Base-by-base conservation (phyloP, 92 coral and sea anemone genomes). In the Heteractis magnifica region DNA sequence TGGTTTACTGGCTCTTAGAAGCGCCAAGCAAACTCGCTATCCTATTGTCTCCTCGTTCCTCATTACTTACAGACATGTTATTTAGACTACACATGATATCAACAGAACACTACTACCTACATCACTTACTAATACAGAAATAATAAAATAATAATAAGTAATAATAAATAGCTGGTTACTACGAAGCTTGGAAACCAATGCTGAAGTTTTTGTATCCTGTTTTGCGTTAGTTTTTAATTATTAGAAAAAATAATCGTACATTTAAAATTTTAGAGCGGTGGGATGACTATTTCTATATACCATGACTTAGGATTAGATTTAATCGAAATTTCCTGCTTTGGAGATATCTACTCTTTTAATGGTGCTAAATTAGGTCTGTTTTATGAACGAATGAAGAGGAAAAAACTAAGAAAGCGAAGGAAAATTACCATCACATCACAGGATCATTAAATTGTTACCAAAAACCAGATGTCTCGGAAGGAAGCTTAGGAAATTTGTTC, bases 371-470 rank as follows among this genome's bases (percentile, higher is more conserved):
- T 8, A 8, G 49, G 49, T 10, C 49, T 68, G 73, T 9, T 68
- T 68, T 68, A 26, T 13, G 23, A 26, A 68, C 5, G 11, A 23
- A 9, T 68, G 6, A 23, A 7, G 49, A 20, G 73, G 15, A 23
- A 68, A 23, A 68, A 20, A 68, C 49, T 68, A 68, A 5, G 9
- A 20, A 20, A 68, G 12, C 9, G 15, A 26, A 10, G 49, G 6
- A 68, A 26, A 9, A 23, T 8, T 20, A 68, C 44, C 10, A 68
- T 26, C 26, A 65, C 8, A 65, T n/a, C 26, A 65, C 0, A 18
- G 26, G 52, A 14, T 34, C 6, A 26, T 72, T 34, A 73, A 73
- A 73, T 73, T 34, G 13, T 74, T 74, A 74, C 78, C 78, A 51
- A 74, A 49, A 74, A 44, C 12, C 78, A 74, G 78, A 44, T 74